Base-by-base conservation (phyloP, 1,140 invertebrate genomes). In the Belonocnema kinseyi region DNA sequence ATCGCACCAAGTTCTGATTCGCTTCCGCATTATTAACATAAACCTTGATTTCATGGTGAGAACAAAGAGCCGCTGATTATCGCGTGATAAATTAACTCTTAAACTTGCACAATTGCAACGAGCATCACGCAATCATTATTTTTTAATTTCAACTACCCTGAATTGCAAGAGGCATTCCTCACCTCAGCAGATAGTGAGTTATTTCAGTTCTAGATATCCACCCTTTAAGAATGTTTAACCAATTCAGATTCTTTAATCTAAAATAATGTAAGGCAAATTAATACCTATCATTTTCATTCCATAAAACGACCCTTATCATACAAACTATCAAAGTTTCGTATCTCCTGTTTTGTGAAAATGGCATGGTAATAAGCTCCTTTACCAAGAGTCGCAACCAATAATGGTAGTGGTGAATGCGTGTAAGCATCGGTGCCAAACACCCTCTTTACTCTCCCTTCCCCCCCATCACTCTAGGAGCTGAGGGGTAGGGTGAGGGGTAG, bases 11-110 rank as follows among this genome's bases (percentile, higher is more conserved):
- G 26, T 40, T 66, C 13, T 66, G 61, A 66, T 66, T 66, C 33
- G 26, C 61, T 66, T 66, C 61, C 61, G 61, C 61, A 66, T 66
- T 66, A 66, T 66, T 16, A 66, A 13, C 61, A 66, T 26, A 16
- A 40, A 33, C 16, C 13, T 13, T 66, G 61, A 66, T 66, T 66
- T 66, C 61, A 40, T 33, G 13, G 21, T 66, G 61, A 40, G 4
- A 46, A 40, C 53, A 8, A 16, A 46, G 40, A 46, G 40, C 40
- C 10, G 10, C 8, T 14, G 7, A 66, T 66, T 40, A 40, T 40
- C 40, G 33, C 40, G n/a, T 40, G n/a, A 58, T 54, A 1, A 19
- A 54, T 54, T 54, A 19, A 33, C 12, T 26, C 56, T 58, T 58
- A 19, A 33, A 58, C 56, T 33, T 58, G 19, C 13, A 26, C 56